Conservation (phyloP, 92 coral and sea anemone species). For the Zoanthus solanderi region DNA sequence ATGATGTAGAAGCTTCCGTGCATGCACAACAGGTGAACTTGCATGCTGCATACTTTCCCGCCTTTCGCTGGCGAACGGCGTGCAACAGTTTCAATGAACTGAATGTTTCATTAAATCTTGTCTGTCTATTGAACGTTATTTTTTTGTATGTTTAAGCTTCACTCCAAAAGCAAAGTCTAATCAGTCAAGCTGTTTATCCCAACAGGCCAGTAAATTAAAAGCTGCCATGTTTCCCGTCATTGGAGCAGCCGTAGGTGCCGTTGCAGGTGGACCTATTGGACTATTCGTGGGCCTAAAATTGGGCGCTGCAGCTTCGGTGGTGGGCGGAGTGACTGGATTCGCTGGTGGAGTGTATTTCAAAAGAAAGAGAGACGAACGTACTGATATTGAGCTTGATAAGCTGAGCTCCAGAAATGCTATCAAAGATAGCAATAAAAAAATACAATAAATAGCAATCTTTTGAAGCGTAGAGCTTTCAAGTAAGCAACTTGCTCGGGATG, state of each 20-base stretch:
- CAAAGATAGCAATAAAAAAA: constrained; percentile 21
- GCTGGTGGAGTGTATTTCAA: constrained; percentile 84
- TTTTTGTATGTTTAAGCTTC: not conserved
- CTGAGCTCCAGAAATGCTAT: constrained; percentile 73
- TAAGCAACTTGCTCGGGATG: too few species aligned
- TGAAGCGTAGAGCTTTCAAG: too few species aligned
- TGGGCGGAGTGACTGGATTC: constrained; percentile 92
- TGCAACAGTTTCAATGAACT: not conserved
- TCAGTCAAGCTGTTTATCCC: not conserved
- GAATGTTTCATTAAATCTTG: not conserved
- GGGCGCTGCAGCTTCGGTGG: constrained; percentile 90
- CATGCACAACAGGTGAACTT: not conserved
- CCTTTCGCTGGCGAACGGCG: not conserved
- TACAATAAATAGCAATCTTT: too few species aligned
- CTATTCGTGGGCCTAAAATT: constrained; percentile 89
- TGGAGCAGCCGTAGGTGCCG: constrained; percentile 94
- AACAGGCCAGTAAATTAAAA: constrained; percentile 90
- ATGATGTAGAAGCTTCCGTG: too few species aligned
- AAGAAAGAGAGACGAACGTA: constrained; percentile 73
- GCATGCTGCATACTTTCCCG: not conserved
- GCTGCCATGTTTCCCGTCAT: constrained; percentile 81
- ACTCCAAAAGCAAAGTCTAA: not conserved
- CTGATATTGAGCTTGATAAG: constrained; percentile 91
- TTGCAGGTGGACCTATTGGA: constrained; percentile 95
- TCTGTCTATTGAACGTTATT: not conserved